Evolutionary conservation across 2,113 vertebrate genomes (phyloP), one percentile per base, ranked within the genome.

Genomic region (Thunnus thynnus): DNA sequence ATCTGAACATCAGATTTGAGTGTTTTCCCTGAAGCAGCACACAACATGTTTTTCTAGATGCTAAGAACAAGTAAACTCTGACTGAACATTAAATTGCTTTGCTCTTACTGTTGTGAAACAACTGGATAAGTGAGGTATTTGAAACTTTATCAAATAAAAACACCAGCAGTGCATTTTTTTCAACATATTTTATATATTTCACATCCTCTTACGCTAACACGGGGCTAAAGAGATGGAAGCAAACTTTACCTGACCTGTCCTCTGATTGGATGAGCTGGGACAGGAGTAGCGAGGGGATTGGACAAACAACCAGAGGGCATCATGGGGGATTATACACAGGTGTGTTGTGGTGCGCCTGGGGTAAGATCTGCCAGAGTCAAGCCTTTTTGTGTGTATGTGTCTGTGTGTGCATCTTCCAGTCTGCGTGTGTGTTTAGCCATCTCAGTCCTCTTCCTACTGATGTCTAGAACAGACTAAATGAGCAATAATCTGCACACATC

Each of bases 381-480:
- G 62, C 47, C 30, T 74, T 78, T 84, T 72, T 74, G 65, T 83
- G 63, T 75, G 58, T 71, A 72, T 75, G 70, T 72, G 76, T 86
- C 66, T 47, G 74, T 54, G 61, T 73, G 78, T 17, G 69, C 55
- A 80, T 79, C 72, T 58, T 85, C 20, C 18, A 8, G 85, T 58
- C 54, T 76, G 73, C 72, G 78, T 70, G 68, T 70, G 80, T 78
- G 82, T 82, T 89, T 65, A 78, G 74, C 75, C 72, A 86, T 88
- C 83, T 87, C 83, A 73, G 89, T 87, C 85, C 79, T 90, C 78
- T 85, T 84, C 84, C 89, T 85, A 92, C 91, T 94, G 93, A 94
- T 95, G 93, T 95, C 91, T 94, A 91, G 92, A 92, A 88, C 93
- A 92, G 92, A 92, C 92, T 93, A 95, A 95, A 95, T 95, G 93